Evolutionary conservation across 2,113 vertebrate genomes (phyloP).

Genomic region (Acanthochromis polyacanthus): DNA sequence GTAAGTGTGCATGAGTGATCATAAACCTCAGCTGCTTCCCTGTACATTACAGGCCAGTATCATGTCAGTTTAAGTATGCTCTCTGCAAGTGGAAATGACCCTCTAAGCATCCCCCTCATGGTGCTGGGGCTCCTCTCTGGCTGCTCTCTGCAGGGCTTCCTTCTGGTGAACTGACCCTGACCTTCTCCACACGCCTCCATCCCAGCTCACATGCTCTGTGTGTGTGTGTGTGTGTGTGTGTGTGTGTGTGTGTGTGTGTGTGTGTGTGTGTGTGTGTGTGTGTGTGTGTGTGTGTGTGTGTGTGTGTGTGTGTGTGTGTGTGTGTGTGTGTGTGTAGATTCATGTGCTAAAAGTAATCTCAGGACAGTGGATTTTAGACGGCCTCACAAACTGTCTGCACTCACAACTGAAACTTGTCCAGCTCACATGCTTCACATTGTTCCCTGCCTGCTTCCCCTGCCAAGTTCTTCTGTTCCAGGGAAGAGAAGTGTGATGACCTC

Average conservation of each 20-base stretch:
- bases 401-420: not conserved
- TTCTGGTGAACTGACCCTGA: constrained; percentile 34
- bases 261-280: no score
- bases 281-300: not conserved
- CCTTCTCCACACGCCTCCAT: not conserved
- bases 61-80: no score
- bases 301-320: not conserved
- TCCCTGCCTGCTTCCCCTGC: not conserved
- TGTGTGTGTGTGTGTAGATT: no score
- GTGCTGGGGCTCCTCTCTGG: not conserved
- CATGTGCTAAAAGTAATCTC: not conserved
- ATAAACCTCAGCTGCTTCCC: no score
- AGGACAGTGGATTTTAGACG: constrained; percentile 1
- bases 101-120: not conserved
- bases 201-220: constrained; percentile 20
- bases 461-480: not conserved
- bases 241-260: no score
- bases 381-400: no score
- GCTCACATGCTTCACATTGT: constrained; percentile 44
- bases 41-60: no score
- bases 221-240: no score
- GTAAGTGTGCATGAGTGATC: no score
- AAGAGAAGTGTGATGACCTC: constrained; percentile 8
- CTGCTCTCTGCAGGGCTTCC: constrained; percentile 6
- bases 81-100: not conserved